Conservation (phyloP, 2,888 invertebrate genomes). For the Dryobota labecula region DNA sequence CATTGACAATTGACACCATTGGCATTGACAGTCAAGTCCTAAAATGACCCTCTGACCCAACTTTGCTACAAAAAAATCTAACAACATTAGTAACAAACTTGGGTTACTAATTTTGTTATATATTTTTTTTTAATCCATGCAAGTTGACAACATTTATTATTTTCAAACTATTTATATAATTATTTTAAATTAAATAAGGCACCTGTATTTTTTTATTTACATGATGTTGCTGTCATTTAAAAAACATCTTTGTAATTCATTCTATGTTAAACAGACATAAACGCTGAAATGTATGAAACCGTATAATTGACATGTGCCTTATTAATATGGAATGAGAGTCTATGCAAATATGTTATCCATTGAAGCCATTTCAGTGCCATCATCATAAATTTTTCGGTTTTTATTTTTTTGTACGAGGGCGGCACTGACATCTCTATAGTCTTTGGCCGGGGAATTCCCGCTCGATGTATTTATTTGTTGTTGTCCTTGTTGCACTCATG, state of each 20-base stretch:
- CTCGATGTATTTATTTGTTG: too few species aligned
- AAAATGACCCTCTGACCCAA: neutral
- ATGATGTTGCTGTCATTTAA: too few species aligned
- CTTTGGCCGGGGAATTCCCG: too few species aligned
- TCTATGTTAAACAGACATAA: neutral
- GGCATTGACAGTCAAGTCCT: neutral
- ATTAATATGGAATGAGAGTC: neutral
- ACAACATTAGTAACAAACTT: too few species aligned
- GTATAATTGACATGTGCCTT: neutral
- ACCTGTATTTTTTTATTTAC: too few species aligned
- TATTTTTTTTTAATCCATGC: neutral
- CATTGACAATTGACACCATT: neutral
- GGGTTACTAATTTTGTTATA: neutral
- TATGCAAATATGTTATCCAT: neutral
- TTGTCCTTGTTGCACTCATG: too few species aligned
- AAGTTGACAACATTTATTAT: neutral
- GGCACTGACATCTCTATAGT: too few species aligned
- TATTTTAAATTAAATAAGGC: too few species aligned
- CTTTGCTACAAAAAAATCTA: too few species aligned
- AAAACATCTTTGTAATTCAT: neutral
- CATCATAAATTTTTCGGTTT: neutral
- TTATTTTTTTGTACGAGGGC: too few species aligned
- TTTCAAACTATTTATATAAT: neutral
- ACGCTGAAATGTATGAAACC: neutral
- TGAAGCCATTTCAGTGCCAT: too few species aligned